Conservation (phyloP, 1,140 invertebrate species). For the Drosophila sproati region DNA sequence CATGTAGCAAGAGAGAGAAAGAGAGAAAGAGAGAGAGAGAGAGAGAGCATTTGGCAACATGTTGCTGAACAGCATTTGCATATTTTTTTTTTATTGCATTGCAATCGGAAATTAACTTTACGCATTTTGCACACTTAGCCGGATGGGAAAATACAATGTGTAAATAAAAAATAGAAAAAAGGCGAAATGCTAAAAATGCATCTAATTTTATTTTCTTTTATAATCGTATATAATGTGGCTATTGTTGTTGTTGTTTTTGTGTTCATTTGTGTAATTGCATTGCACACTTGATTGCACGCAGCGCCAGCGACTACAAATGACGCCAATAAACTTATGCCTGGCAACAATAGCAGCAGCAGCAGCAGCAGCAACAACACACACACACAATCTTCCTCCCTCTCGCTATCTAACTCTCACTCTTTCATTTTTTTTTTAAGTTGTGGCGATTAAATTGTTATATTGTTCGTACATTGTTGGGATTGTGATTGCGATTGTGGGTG, state of each 20-base stretch:
- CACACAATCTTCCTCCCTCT: background rate
- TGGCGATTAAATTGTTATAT: constrained; percentile 37
- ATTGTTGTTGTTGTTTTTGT: constrained; percentile 43
- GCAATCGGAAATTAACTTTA: constrained; percentile 65
- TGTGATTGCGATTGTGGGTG: constrained; percentile 15
- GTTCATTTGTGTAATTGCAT: constrained; percentile 77
- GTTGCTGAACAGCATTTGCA: constrained; percentile 48
- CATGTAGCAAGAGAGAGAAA: background rate
- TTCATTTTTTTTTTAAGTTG: constrained; percentile 2
- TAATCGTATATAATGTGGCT: constrained; percentile 58
- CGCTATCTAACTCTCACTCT: constrained; percentile 2
- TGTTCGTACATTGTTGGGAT: constrained; percentile 42
- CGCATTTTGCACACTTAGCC: constrained; percentile 60
- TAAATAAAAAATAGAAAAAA: constrained; percentile 48
- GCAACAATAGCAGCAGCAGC: constrained; percentile 41
- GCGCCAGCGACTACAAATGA: constrained; percentile 51
- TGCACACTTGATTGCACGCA: constrained; percentile 77
- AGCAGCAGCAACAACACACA: background rate
- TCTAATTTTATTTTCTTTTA: constrained; percentile 53
- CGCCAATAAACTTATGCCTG: constrained; percentile 62
- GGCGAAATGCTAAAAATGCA: background rate
- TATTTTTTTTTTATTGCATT: constrained; percentile 21
- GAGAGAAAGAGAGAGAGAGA: background rate
- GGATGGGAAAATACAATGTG: constrained; percentile 52
- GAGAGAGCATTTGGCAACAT: constrained; percentile 41